Conservation (phyloP, 2,797 vertebrate species). For the Acrocephalus scirpaceus region DNA sequence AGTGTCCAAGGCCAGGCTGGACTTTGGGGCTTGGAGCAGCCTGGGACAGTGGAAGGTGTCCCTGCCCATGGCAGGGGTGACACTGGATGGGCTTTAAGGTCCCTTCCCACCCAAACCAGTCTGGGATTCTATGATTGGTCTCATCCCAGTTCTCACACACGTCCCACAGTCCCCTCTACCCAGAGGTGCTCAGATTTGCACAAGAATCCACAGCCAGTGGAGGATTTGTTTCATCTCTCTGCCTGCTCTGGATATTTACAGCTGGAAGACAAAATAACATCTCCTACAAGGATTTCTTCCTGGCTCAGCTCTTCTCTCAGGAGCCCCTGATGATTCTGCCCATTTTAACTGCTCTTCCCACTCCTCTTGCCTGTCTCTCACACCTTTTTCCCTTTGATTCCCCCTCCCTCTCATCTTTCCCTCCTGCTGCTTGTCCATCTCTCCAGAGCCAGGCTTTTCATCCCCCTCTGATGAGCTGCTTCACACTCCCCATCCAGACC, state of each 20-base stretch:
- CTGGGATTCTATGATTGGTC: neutral
- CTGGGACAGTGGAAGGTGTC: neutral
- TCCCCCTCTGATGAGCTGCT: neutral
- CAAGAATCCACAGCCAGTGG: rapidly evolving
- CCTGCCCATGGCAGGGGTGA: neutral
- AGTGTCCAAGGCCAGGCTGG: neutral
- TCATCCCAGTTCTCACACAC: neutral
- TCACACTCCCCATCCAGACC: neutral
- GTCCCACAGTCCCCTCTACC: neutral
- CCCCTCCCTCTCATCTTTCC: neutral
- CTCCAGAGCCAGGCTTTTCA: neutral
- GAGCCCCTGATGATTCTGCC: neutral
- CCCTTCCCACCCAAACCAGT: rapidly evolving
- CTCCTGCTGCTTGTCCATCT: neutral
- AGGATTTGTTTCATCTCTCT: neutral
- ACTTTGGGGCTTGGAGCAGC: neutral
- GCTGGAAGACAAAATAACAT: neutral
- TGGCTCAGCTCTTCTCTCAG: neutral
- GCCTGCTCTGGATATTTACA: neutral
- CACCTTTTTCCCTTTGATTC: neutral
- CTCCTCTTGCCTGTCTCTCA: neutral
- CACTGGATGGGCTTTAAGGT: rapidly evolving
- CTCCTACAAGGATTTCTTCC: neutral
- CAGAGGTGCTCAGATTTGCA: neutral
- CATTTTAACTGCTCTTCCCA: neutral